Percentiles rank a stretch among this genome's conserved stretches.
phyloP scores from a whole-genome alignment of 2,888 invertebrate genomes.

The Belgica antarctica region DNA sequence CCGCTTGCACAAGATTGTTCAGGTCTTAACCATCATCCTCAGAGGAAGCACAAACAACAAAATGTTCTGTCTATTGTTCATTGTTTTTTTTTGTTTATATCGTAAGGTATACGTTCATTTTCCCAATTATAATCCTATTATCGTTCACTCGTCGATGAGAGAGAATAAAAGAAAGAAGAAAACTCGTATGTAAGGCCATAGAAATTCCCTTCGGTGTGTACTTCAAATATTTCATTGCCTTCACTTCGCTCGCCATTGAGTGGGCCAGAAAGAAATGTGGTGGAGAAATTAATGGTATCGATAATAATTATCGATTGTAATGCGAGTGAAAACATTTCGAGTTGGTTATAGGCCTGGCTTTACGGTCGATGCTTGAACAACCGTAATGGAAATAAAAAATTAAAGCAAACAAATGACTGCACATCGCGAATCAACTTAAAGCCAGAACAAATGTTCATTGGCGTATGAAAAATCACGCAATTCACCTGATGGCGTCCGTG shows the following conservation, averaged over 20 bases:
- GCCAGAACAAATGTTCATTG: background rate
- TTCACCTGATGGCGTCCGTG: background rate
- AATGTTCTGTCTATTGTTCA: background rate
- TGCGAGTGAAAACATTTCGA: background rate
- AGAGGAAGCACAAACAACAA: background rate
- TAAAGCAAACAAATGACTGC: background rate
- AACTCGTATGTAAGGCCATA: conserved; percentile 17
- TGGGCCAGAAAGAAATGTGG: background rate
- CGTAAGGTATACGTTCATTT: conserved; percentile 36
- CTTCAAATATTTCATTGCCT: conserved; percentile 20
- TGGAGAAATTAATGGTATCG: conserved; percentile 38
- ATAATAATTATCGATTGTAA: conserved; percentile 35
- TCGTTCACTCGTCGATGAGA: conserved; percentile 16
- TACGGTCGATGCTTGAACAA: background rate
- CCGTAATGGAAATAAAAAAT: conserved; percentile 1
- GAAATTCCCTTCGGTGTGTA: conserved; percentile 4
- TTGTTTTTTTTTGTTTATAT: conserved; percentile 22
- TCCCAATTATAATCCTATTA: conserved; percentile 42
- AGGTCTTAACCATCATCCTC: conserved; percentile 10
- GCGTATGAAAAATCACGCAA: background rate
- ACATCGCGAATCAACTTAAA: background rate
- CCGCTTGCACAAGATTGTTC: too few species aligned
- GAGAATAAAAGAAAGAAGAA: background rate
- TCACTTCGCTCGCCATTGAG: background rate
- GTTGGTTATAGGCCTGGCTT: too few species aligned